These are phyloP conservation scores for Plumapathes pennacea DNA, from an alignment of 92 coral and sea anemone genomes.

Conservation along the genomic window DNA sequence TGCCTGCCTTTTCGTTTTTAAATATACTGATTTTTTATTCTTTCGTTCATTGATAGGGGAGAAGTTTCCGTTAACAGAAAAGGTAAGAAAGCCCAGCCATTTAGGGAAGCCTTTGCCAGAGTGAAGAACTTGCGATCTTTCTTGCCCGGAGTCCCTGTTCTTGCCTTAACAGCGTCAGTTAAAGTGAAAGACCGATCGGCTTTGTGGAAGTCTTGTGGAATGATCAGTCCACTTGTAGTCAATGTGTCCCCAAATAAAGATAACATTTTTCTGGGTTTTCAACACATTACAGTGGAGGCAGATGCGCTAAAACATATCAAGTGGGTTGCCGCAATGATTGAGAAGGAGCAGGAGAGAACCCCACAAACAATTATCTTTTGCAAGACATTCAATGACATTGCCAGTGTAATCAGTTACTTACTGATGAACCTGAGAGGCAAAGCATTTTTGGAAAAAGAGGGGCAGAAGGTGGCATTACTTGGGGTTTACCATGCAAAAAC, in stretches of 20 bases:
- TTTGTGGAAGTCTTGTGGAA: conserved; percentile 18
- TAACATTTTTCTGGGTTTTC: conserved; percentile 5
- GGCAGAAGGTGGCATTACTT: conserved; percentile 1
- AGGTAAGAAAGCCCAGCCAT: conserved; percentile 8
- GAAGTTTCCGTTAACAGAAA: conserved; percentile 3
- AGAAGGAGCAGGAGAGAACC: conserved; percentile 1
- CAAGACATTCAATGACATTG: conserved; percentile 29
- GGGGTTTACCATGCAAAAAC: conserved; percentile 30
- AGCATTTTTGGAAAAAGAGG: conserved; percentile 24
- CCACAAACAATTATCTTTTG: conserved; percentile 26
- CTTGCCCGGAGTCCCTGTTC: conserved; percentile 7
- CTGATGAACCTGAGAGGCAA: conserved; percentile 10
- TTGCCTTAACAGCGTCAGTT: conserved; percentile 22
- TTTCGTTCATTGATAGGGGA: conserved; percentile 1
- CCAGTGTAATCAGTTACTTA: conserved; percentile 16
- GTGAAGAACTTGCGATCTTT: conserved; percentile 18
- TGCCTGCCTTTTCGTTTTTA: too few relatives aligned
- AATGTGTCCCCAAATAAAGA: conserved; percentile 22
- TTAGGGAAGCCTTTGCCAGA: conserved; percentile 23
- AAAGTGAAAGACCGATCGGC: conserved; percentile 11
- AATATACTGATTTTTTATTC: not conserved
- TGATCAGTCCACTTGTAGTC: conserved; percentile 9
- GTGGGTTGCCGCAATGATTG: conserved; percentile 16
- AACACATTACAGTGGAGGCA: too few relatives aligned
- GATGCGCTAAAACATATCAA: conserved; percentile 6